Base-by-base conservation (phyloP, 2,113 vertebrate genomes). In the Scophthalmus maximus region DNA sequence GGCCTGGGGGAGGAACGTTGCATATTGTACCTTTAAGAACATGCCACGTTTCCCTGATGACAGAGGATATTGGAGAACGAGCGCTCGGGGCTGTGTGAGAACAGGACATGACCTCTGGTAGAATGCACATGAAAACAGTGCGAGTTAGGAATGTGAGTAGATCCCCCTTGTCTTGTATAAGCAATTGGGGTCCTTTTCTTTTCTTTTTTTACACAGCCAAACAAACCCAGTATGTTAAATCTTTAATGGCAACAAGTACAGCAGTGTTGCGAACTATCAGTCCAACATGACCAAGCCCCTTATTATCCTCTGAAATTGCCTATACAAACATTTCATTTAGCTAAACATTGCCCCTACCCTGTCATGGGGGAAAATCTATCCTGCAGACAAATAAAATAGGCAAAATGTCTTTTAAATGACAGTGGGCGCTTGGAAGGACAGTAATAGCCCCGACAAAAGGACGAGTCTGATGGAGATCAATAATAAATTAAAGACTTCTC, bases 401-500 rank as follows among this genome's bases (percentile, higher is more conserved):
- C 47, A n/a, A 59, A 78, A 81, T 70, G 71, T 72, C 38, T 74
- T 81, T 76, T 67, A 85, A 82, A 83, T 84, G 71, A 73, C 76
- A 82, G 14, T 29, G 55, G 59, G 71, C 23, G 47, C 74, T 85
- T 81, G 79, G 80, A 86, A 83, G 76, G 78, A 82, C 68, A 83
- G 57, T 69, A 84, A 84, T 26, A 74, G 73, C 40, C 59, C 36
- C 49, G n/a, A 74, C 71, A 82, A 81, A 87, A n/a, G 6, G 30
- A 65, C 59, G 25, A 23, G 71, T 84, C 27, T 74, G 76, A 86
- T 74, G 73, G 34, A 70, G 87, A 92, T 89, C 84, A 72, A 92
- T 90, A 91, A 81, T 82, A 85, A 84, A 88, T 90, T 87, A 87
- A 81, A 81, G 53, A 72, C 72, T 73, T 20, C 57, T 84, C 38